Percentiles rank a stretch among this genome's conserved stretches.
Evolutionary conservation across 2,888 invertebrate species (phyloP).

Genomic region (Cephus spinipes): DNA sequence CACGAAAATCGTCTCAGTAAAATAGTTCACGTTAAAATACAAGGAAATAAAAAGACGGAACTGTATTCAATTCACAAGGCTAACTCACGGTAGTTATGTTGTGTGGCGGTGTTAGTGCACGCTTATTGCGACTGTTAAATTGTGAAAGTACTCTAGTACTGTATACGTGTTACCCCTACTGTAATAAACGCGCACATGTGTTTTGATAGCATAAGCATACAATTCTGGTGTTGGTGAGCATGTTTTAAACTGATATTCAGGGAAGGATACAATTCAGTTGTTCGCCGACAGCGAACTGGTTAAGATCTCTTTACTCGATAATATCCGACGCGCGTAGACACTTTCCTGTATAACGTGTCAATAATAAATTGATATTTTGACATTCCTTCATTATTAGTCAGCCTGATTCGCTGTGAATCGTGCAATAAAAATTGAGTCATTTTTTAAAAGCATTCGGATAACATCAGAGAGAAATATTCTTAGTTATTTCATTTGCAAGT

Average conservation of each 20-base stretch:
- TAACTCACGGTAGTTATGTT: neutral
- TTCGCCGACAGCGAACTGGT: conserved; percentile 35
- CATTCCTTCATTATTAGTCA: conserved; percentile 6
- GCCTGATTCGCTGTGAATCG: neutral
- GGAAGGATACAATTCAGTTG: conserved; percentile 51
- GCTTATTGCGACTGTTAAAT: conserved; percentile 23
- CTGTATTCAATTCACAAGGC: conserved; percentile 14
- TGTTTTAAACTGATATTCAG: conserved; percentile 45
- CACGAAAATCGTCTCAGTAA: neutral
- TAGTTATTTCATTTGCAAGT: neutral
- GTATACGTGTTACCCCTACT: conserved; percentile 13
- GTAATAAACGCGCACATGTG: conserved; percentile 9
- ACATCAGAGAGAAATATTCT: neutral
- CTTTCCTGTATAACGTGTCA: neutral
- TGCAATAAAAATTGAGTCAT: conserved; percentile 1
- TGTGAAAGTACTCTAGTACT: conserved; percentile 26
- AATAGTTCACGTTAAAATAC: neutral
- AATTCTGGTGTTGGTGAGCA: conserved; percentile 30
- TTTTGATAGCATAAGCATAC: conserved; percentile 22
- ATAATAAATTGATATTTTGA: conserved; percentile 2
- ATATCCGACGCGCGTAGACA: neutral
- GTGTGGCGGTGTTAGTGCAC: neutral
- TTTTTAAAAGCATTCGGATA: neutral
- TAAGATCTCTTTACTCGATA: conserved; percentile 12
- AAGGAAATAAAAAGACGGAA: conserved; percentile 13